Conservation (phyloP, 2,888 invertebrate genomes). For the Scelioninae gen. 1 region DNA sequence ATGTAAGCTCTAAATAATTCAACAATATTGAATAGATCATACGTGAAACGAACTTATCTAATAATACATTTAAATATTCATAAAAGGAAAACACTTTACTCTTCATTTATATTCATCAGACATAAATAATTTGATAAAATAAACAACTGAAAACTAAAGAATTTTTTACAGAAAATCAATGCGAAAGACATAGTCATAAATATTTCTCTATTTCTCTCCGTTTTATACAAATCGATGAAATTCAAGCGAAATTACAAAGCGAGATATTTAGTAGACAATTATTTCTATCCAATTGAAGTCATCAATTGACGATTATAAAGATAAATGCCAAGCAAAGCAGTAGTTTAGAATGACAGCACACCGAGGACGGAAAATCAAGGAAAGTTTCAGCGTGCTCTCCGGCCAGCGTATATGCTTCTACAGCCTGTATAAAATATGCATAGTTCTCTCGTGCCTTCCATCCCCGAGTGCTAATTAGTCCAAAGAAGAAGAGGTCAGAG, state of each 20-base stretch:
- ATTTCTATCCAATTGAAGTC: conserved; percentile 55
- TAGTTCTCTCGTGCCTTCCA: conserved; percentile 67
- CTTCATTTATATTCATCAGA: no score
- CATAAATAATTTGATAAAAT: no score
- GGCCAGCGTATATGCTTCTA: conserved; percentile 45
- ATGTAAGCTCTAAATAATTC: no score
- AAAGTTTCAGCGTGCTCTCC: conserved; percentile 42
- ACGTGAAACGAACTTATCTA: no score
- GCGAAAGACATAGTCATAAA: no score
- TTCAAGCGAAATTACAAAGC: conserved; percentile 26
- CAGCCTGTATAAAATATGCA: conserved; percentile 66
- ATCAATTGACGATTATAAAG: conserved; percentile 51
- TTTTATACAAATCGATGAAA: no score
- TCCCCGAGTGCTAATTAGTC: conserved; percentile 67
- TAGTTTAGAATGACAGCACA: conserved; percentile 33
- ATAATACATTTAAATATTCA: no score
- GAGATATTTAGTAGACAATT: conserved; percentile 48
- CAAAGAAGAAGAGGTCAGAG: conserved; percentile 63
- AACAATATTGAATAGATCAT: no score
- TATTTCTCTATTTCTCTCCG: no score
- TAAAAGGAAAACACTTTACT: no score
- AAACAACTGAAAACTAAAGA: no score
- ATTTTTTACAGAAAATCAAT: no score
- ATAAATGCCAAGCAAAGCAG: conserved; percentile 25
- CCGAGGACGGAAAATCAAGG: conserved; percentile 46